Conservation (phyloP, 2,888 invertebrate species). For the Phania funesta region DNA sequence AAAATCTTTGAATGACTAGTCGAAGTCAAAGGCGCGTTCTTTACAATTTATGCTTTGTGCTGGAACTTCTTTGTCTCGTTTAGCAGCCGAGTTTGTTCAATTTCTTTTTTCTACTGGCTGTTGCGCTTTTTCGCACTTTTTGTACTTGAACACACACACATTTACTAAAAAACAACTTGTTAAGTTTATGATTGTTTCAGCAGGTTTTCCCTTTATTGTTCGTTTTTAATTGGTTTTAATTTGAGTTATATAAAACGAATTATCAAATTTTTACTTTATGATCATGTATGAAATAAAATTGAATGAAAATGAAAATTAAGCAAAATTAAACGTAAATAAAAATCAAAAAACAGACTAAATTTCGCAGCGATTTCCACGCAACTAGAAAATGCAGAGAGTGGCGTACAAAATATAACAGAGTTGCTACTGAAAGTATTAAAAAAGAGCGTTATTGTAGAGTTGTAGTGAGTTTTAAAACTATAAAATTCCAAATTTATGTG, state of each 20-base stretch:
- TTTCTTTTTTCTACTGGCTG: constrained; percentile 48
- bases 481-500: neutral
- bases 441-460: neutral
- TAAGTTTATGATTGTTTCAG: constrained; percentile 36
- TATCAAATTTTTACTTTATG: constrained; percentile 17
- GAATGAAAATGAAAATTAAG: constrained; percentile 56
- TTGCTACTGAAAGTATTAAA: neutral
- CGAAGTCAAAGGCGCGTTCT: constrained; percentile 64
- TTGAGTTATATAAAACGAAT: constrained; percentile 13
- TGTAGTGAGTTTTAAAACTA: too few species aligned
- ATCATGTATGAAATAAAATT: constrained; percentile 37
- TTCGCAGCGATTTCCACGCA: constrained; percentile 53
- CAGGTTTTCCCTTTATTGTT: constrained; percentile 41
- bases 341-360: constrained; percentile 56
- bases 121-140: constrained; percentile 66
- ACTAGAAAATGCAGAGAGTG: constrained; percentile 45
- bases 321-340: constrained; percentile 62
- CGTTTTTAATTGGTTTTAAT: constrained; percentile 30
- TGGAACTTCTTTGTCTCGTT: constrained; percentile 65
- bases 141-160: constrained; percentile 35
- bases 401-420: neutral
- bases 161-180: constrained; percentile 55
- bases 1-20: constrained; percentile 48
- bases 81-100: constrained; percentile 32
- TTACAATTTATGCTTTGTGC: constrained; percentile 62